A percentile compares a stretch with the other conserved stretches of the same genome.
Conservation (phyloP, 2,888 invertebrate species). For the Spodoptera picta region DNA sequence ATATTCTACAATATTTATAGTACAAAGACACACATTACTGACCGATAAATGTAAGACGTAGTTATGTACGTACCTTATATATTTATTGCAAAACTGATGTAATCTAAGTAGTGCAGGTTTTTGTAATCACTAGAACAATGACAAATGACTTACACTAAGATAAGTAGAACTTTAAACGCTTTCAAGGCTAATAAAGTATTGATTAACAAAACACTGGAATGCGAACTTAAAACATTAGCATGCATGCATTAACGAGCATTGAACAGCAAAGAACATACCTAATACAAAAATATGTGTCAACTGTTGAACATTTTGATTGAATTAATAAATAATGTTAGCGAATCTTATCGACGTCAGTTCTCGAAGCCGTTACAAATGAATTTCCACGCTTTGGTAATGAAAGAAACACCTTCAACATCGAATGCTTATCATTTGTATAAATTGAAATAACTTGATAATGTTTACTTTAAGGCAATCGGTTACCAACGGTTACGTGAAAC, state of each 20-base stretch:
- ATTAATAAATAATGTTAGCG: constrained; percentile 20
- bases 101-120: constrained; percentile 21
- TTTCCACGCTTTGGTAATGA: constrained; percentile 36
- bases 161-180: too few species aligned
- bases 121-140: constrained; percentile 10
- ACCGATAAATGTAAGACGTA: constrained; percentile 15
- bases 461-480: constrained; percentile 21
- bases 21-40: constrained; percentile 10
- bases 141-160: background rate
- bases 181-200: too few species aligned
- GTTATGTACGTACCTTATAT: background rate
- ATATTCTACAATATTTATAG: constrained; percentile 9
- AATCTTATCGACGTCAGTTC: constrained; percentile 24
- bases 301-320: too few species aligned
- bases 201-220: too few species aligned
- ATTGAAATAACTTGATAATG: constrained; percentile 39
- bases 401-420: constrained; percentile 40
- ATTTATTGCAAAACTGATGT: constrained; percentile 19
- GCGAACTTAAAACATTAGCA: too few species aligned
- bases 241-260: too few species aligned
- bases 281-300: too few species aligned
- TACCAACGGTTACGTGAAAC: constrained; percentile 8
- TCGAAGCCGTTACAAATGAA: constrained; percentile 33
- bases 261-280: too few species aligned
- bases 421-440: constrained; percentile 29